These are phyloP conservation scores for Xenopus laevis DNA, from an alignment of 2,113 vertebrate genomes.

Conservation along the genomic window DNA sequence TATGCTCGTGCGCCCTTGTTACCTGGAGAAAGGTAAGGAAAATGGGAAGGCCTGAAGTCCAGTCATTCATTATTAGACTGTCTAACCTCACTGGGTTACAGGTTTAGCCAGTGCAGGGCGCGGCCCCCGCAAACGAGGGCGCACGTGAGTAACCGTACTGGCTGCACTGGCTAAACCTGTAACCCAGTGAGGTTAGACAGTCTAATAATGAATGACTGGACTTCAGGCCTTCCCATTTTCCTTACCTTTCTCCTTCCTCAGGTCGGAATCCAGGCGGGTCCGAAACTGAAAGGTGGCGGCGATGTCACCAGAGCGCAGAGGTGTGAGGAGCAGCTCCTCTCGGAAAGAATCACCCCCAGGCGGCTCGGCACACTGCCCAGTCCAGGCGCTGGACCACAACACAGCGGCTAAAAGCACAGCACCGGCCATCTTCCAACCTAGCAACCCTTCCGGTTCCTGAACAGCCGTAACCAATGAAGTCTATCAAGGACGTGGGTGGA, in stretches of 20 bases:
- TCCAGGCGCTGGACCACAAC: not conserved
- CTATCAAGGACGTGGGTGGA: not conserved
- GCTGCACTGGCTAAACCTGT: no score
- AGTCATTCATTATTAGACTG: no score
- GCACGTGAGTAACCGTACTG: no score
- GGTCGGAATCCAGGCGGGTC: conserved; percentile 81
- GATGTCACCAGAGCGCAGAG: conserved; percentile 83
- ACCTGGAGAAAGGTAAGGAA: no score
- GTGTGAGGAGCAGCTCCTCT: conserved; percentile 85
- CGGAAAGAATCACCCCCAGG: conserved; percentile 65
- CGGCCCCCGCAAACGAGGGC: no score
- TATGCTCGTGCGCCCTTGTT: no score
- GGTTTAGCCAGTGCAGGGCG: no score
- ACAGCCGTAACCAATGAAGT: not conserved
- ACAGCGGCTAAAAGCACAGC: conserved; percentile 10
- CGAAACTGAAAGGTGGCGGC: conserved; percentile 92
- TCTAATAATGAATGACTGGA: no score
- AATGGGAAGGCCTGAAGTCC: no score
- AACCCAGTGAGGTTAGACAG: no score
- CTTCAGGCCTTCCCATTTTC: no score
- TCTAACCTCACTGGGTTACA: no score
- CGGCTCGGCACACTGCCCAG: not conserved
- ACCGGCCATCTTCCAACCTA: conserved; percentile 15
- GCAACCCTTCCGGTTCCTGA: conserved; percentile 46
- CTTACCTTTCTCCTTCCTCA: conserved; percentile 68